Evolutionary conservation across 2,888 invertebrate genomes (phyloP), one percentile per base, ranked within the genome.

Genomic region (Sturmia bella): DNA sequence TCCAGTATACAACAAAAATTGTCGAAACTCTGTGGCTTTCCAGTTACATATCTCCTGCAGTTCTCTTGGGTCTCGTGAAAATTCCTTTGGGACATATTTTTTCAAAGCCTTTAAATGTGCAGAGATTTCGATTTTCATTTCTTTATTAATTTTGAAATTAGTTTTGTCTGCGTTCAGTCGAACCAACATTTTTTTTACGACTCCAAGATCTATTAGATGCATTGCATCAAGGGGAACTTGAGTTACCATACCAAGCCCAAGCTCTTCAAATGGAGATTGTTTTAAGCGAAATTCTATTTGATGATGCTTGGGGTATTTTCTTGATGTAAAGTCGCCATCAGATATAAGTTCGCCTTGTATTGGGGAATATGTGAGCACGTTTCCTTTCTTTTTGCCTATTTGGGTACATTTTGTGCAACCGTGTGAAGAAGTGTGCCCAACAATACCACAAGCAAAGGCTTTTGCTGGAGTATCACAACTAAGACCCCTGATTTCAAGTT

Each of bases 121-220:
- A 32, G 32, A 32, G 9, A 7, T 32, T 1, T 32, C 32, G 1
- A 9, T 7, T 32, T 32, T 32, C 5, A 32, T 15, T 19, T 45
- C 4, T 21, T 52, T 63, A 27, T 3, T 17, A 9, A 63, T 63
- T 63, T 73, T 63, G 54, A 54, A 63, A 19, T 41, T 73, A 15
- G 24, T 32, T 63, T 73, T 63, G 43, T 63, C 45, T 69, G 43
- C n/a, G 19, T 37, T 17, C 11, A 66, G 39, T 50, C 63, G 50
- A 0, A 54, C 21, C 7, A 39, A 39, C 37, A 78, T 37, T 70
- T 69, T 77, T 15, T 50, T 56, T 45, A 61, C 52, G 17, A 77
- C 77, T 13, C 77, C 69, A n/a, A 76, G 59, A 13, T 68, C 76
- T 39, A 76, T 24, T 2, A 76, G 41, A 50, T 73, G 63, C 73